Base-by-base conservation (phyloP, 2,113 vertebrate species). In the Syngnathus floridae region DNA sequence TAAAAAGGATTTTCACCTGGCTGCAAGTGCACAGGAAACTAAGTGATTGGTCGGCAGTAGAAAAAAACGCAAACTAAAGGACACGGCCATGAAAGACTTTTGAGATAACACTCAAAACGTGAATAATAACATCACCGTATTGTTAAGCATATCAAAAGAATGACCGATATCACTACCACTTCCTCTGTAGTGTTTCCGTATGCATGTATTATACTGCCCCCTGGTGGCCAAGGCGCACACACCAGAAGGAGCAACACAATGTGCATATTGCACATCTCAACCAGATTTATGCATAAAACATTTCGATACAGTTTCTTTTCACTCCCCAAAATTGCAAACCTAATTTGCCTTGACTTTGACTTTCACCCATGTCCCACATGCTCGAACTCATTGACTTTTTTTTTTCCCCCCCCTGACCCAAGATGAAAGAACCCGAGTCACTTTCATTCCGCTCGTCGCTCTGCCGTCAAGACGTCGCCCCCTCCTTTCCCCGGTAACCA, bases 341-440 rank as follows among this genome's bases (percentile, higher is more conserved):
- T 51, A 7, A 56, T 31, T 55, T 7, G 13, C 13, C 52, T 54
- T 2, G 22, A 54, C 22, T 54, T 54, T 12, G 21, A 31, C 10
- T 13, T 26, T 26, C 4, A 13, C 21, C 45, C 1, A 6, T 49
- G 10, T n/a, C 46, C 17, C 5, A 35, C 16, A 56, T 2, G 7
- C 11, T 12, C 17, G 59, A 59, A 74, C 36, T 78, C 54, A 54
- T 59, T 69, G 63, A 74, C 66, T 67, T 62, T 61, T 26, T 64
- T 21, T 31, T 12, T n/a, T 65, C 64, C 73, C 67, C 19, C 45
- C 5, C 6, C 37, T 36, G 31, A 65, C 31, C 69, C 59, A 72
- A 85, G 76, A 85, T 87, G 77, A 81, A 88, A 82, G 75, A 59
- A 49, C 69, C 55, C 13, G 36, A 70, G 67, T 62, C 56, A 62